Evolutionary conservation across 2,113 vertebrate species (phyloP).

Genomic region (Siniperca chuatsi): DNA sequence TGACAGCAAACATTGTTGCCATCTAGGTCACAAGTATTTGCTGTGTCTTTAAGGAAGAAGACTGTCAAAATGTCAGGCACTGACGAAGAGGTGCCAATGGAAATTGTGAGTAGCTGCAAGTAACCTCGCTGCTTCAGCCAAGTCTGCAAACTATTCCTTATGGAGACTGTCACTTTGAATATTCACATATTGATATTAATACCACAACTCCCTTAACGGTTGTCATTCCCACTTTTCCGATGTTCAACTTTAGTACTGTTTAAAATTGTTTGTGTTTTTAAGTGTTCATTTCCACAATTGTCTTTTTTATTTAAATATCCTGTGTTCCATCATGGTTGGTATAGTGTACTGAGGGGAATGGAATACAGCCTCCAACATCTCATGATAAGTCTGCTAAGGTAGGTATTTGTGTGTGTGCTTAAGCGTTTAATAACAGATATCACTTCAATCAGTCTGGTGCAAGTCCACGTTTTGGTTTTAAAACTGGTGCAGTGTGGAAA

Average conservation of each 20-base stretch:
- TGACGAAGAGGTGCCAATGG: neutral
- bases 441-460: neutral
- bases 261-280: neutral
- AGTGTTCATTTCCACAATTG: neutral
- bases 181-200: too few species aligned
- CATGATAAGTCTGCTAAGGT: neutral
- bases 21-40: neutral
- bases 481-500: neutral
- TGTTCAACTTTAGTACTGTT: neutral
- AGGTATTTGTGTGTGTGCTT: neutral
- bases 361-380: neutral
- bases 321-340: neutral
- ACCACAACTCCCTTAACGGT: too few species aligned
- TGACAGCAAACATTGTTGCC: neutral
- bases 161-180: too few species aligned
- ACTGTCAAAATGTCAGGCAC: neutral
- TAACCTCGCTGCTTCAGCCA: too few species aligned
- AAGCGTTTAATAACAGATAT: neutral
- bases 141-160: neutral
- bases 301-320: neutral
- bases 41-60: neutral
- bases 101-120: constrained; percentile 5
- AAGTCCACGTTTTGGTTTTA: neutral
- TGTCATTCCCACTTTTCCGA: too few species aligned
- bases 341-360: fast-evolving